Evolutionary conservation across 2,113 vertebrate species (phyloP), one percentile per base, ranked within the genome.

Genomic region (Epinephelus fuscoguttatus): DNA sequence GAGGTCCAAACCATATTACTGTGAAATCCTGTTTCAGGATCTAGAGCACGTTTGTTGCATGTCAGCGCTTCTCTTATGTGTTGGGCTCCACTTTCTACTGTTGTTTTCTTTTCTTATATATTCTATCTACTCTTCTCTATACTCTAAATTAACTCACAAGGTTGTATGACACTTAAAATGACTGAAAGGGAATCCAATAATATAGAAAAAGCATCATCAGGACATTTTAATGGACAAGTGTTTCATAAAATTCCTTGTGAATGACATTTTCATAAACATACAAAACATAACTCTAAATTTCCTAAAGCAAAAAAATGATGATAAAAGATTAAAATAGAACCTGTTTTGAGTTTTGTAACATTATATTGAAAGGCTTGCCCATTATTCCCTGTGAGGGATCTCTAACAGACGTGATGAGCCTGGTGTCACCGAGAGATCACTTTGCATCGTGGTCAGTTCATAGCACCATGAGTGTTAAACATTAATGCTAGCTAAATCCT

Each of bases 161-260:
- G 4, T 13, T 60, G 6, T 52, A 13, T 10, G 9, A 70, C 27
- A 14, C 12, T 6, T 23, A 6, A 30, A 82, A 53, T 45, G 18
- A 75, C 14, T 25, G 9, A 47, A 64, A 62, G 13, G 18, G 60
- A 27, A 56, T 82, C 23, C 78, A 82, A 84, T 47, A 9, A 62
- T 87, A 2, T 88, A 89, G 72, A 88, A 94, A 91, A 94, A 85
- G 76, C 85, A 87, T 82, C 72, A 89, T 89, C 66, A 82, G 84
- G 85, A 88, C 56, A 89, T 88, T 92, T 93, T 92, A 93, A 86
- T 92, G 37, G 70, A 78, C 76, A 91, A 74, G 55, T 47, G 67
- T 88, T 90, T 90, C 82, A 89, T 88, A 89, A 91, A 88, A 87
- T 75, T 87, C 82, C 73, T 50, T 79, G 64, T 87, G 62, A 83